Evolutionary conservation across 2,888 invertebrate species (phyloP).

Genomic region (Cataglyphis rosenhaueri): DNA sequence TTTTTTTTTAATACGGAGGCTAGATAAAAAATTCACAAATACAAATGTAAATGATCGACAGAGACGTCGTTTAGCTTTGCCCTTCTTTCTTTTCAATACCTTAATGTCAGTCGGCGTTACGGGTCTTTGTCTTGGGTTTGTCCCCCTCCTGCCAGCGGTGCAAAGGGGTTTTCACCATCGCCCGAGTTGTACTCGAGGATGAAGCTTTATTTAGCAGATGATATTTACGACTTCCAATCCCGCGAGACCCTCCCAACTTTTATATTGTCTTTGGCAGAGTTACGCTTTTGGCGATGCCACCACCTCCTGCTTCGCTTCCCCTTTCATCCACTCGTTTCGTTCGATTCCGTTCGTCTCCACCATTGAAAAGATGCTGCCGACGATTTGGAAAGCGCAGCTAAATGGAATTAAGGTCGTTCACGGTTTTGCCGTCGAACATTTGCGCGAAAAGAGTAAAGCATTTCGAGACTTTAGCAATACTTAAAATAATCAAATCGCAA

Average conservation of each 20-base stretch:
- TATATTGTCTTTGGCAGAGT: constrained; percentile 82
- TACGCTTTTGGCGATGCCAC: constrained; percentile 70
- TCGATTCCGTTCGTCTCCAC: constrained; percentile 55
- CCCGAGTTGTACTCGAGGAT: constrained; percentile 78
- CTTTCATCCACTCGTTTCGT: constrained; percentile 64
- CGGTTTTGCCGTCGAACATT: constrained; percentile 25
- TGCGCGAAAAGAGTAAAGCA: constrained; percentile 1
- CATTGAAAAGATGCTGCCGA: constrained; percentile 46
- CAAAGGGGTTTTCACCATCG: constrained; percentile 79
- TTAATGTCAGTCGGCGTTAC: constrained; percentile 80
- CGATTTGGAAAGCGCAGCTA: constrained; percentile 52
- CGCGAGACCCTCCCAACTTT: constrained; percentile 78
- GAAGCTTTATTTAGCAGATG: constrained; percentile 85
- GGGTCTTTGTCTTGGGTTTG: constrained; percentile 80
- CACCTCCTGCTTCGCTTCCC: constrained; percentile 28
- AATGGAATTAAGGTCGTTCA: constrained; percentile 54
- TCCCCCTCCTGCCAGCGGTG: constrained; percentile 58
- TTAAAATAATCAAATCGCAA: neutral
- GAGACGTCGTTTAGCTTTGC: constrained; percentile 61
- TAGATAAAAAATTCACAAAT: neutral
- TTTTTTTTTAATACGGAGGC: neutral
- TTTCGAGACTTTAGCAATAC: constrained; percentile 10
- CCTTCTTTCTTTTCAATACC: constrained; percentile 75
- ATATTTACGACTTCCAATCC: constrained; percentile 85
- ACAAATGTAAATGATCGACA: constrained; percentile 18